Evolutionary conservation across 2,797 vertebrate genomes (phyloP), one percentile per base, ranked within the genome.

Genomic region (Acomys russatus): DNA sequence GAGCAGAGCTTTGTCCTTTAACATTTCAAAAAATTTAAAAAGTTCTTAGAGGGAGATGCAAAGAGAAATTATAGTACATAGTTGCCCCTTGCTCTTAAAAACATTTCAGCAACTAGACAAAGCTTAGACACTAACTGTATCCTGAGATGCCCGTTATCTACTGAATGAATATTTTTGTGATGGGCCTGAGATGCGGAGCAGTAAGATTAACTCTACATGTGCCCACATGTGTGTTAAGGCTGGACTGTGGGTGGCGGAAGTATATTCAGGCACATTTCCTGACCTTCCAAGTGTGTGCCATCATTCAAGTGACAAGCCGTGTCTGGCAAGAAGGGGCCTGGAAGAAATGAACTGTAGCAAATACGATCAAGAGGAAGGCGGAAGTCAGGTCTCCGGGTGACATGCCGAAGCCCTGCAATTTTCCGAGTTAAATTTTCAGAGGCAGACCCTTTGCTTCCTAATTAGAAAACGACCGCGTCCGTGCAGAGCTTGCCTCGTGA

Each of bases 401-500:
- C 33, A 84, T 59, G 56, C 7, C 17, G 9, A 87, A 49, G n/a
- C 63, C 68, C 44, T 51, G n/a, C 30, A 59, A 25, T 89, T 61
- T 25, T 89, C 64, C 90, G 85, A 88, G 71, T 28, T 59, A 89
- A 82, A 44, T 63, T 86, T 82, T 74, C 74, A 83, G n/a, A 87
- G 76, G 71, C 51, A 9, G 4, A 33, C 3, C 30, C 85, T 90
- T 88, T 8, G 54, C 51, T 0, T 74, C 38, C 68, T 76, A 90
- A 91, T 80, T 91, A 63, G 33, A 89, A 95, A 91, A 88, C 38
- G 79, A 94, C 73, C 63, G 76, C 33, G n/a, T 71, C 7, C 12
- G 73, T 38, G 68, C 22, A 79, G 11, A 77, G 18, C 71, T n/a
- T 80, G 64, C 12, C 63, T 61, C 66, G 44, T 88, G 20, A 85